Evolutionary conservation across 2,888 invertebrate species (phyloP).

Genomic region (Patella depressa): DNA sequence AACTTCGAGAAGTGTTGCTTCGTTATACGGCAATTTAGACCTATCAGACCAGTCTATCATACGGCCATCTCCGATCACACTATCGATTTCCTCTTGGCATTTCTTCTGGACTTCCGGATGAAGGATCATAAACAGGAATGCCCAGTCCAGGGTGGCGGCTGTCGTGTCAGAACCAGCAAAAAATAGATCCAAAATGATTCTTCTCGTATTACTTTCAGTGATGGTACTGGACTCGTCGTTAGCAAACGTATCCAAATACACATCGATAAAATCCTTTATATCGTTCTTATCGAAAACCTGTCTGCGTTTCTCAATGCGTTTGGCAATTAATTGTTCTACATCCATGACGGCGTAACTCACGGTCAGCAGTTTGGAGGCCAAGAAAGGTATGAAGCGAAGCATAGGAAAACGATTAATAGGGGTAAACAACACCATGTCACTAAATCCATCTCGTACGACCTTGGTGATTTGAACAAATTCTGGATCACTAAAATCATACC

Average conservation of each 20-base stretch:
- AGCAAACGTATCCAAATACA: constrained; percentile 26
- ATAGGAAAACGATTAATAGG: constrained; percentile 12
- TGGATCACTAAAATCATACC: constrained; percentile 17
- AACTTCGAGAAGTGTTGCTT: constrained; percentile 20
- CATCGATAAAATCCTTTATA: constrained; percentile 42
- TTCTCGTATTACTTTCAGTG: constrained; percentile 6
- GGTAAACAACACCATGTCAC: not conserved
- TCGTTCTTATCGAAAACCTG: constrained; percentile 24
- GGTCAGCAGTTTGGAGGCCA: not conserved
- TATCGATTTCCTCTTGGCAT: constrained; percentile 29
- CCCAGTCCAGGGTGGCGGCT: constrained; percentile 39
- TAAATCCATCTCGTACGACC: not conserved
- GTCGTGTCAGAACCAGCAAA: constrained; percentile 44
- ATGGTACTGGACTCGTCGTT: not conserved
- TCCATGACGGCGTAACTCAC: not conserved
- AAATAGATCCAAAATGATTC: constrained; percentile 41
- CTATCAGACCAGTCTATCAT: not conserved
- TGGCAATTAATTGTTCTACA: not conserved
- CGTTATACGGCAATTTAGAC: constrained; percentile 2
- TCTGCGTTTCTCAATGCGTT: constrained; percentile 31
- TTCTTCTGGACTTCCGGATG: constrained; percentile 37
- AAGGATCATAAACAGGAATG: constrained; percentile 37
- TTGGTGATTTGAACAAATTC: not conserved
- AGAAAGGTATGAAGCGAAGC: constrained; percentile 9
- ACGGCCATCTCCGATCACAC: constrained; percentile 14